Conservation (phyloP, 2,113 vertebrate genomes). For the Macroglossus sobrinus region DNA sequence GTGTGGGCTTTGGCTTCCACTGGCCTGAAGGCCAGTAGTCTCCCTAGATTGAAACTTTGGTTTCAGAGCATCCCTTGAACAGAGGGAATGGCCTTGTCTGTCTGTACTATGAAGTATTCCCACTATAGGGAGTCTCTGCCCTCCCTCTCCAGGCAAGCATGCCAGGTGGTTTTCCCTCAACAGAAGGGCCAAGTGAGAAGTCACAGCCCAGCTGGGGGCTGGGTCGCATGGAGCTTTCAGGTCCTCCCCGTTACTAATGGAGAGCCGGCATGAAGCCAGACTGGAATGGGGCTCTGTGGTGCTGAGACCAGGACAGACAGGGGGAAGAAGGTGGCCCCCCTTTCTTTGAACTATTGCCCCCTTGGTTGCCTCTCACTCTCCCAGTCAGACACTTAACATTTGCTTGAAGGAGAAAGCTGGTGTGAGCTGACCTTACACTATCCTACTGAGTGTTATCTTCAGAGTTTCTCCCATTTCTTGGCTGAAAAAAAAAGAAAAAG, state of each 20-base stretch:
- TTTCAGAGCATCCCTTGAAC: not conserved
- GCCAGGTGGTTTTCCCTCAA: not conserved
- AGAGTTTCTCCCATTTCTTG: constrained; percentile 84
- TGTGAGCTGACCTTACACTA: constrained; percentile 40
- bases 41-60: not conserved
- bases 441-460: constrained; percentile 65
- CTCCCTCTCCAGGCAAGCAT: not conserved
- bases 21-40: not conserved
- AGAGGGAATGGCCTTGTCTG: not conserved
- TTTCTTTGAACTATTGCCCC: not conserved
- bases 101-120: not conserved
- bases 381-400: not conserved
- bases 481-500: constrained; percentile 71
- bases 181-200: not conserved
- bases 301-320: too few relatives aligned
- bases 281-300: not conserved
- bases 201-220: accelerated
- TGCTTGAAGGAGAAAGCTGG: not conserved
- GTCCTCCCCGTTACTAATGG: not conserved
- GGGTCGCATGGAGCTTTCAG: not conserved
- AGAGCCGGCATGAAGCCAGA: not conserved
- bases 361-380: not conserved
- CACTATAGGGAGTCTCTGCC: not conserved
- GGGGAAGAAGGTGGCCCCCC: too few relatives aligned
- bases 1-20: not conserved